A percentile compares a stretch with the other conserved stretches of the same genome.
These are phyloP conservation scores for Oncorhynchus keta DNA, from an alignment of 2,113 vertebrate species.

Conservation along the genomic window DNA sequence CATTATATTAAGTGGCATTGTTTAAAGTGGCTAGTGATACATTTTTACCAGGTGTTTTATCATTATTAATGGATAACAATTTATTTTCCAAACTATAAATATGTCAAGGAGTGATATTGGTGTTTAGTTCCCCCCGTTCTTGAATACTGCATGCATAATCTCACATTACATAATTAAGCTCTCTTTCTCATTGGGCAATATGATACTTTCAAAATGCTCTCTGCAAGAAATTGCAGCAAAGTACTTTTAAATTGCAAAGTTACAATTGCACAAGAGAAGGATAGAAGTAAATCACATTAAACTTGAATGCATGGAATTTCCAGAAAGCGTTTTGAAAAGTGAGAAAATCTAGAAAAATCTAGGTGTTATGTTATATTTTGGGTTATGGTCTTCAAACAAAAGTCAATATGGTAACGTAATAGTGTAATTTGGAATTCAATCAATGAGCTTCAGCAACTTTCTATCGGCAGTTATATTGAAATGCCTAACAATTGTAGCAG, in stretches of 20 bases:
- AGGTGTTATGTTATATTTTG: too few relatives aligned
- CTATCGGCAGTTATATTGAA: too few relatives aligned
- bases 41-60: too few relatives aligned
- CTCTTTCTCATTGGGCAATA: conserved; percentile 1
- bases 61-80: too few relatives aligned
- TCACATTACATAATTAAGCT: conserved; percentile 13
- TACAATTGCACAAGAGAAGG: conserved; percentile 9
- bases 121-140: not conserved
- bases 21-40: too few relatives aligned
- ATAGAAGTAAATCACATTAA: not conserved
- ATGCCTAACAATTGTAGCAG: too few relatives aligned
- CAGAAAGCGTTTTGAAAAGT: not conserved
- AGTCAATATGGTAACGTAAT: too few relatives aligned
- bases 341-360: too few relatives aligned
- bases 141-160: conserved; percentile 16
- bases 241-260: not conserved
- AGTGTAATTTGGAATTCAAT: too few relatives aligned
- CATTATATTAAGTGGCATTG: too few relatives aligned
- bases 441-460: too few relatives aligned
- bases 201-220: not conserved
- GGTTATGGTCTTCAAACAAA: too few relatives aligned
- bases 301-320: not conserved
- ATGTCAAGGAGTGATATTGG: conserved; percentile 4
- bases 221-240: not conserved
- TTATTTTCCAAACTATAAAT: not conserved